Conservation (phyloP, 2,888 invertebrate genomes). For the Papilio demoleus region DNA sequence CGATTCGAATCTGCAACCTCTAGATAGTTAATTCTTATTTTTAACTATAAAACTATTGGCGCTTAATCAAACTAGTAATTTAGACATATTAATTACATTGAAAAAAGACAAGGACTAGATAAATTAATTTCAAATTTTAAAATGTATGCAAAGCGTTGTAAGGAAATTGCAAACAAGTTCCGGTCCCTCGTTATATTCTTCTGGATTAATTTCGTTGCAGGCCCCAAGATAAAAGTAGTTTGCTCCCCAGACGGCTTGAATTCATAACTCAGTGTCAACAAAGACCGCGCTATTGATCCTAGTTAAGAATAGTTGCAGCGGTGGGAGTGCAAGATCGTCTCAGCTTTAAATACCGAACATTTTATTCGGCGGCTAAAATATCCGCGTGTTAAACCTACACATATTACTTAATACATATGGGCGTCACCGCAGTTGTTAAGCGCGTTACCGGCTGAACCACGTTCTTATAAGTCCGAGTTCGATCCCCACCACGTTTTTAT, state of each 20-base stretch:
- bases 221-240: constrained; percentile 38
- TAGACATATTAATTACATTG: too few relatives aligned
- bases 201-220: constrained; percentile 39
- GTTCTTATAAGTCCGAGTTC: too few relatives aligned
- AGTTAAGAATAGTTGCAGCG: constrained; percentile 36
- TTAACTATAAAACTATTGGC: not conserved
- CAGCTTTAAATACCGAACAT: constrained; percentile 26
- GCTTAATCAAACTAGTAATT: too few relatives aligned
- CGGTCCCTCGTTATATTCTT: constrained; percentile 31
- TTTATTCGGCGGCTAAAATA: constrained; percentile 8
- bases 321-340: constrained; percentile 33
- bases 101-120: not conserved
- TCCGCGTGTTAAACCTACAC: too few relatives aligned
- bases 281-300: constrained; percentile 37
- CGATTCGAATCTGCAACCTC: too few relatives aligned
- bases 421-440: too few relatives aligned
- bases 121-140: not conserved
- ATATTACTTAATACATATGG: too few relatives aligned
- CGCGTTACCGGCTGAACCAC: too few relatives aligned
- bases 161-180: constrained; percentile 32
- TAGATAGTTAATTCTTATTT: not conserved
- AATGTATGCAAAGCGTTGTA: constrained; percentile 26
- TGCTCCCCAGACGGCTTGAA: constrained; percentile 37
- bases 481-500: too few relatives aligned
- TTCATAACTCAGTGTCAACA: constrained; percentile 40